phyloP scores from a whole-genome alignment of 1,140 invertebrate genomes.

The Mamestra configurata region DNA sequence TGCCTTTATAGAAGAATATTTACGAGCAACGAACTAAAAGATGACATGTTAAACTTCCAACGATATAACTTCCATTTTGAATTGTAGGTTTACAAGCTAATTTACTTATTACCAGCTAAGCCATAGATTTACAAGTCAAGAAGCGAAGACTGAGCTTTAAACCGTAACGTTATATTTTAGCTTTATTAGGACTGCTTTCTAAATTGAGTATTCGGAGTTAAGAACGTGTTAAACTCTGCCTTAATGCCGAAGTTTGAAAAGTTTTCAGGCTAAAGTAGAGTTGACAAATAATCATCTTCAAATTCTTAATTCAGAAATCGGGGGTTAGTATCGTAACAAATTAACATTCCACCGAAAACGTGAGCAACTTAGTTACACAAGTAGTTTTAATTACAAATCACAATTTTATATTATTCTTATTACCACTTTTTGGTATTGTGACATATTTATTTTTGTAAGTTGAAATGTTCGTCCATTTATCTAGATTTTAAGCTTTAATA shows the following conservation, averaged over 20 bases:
- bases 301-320: too few species aligned
- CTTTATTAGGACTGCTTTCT: too few species aligned
- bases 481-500: not conserved
- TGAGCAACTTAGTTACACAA: not conserved
- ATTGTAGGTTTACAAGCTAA: not conserved
- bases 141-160: slow-evolving; percentile 44
- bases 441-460: not conserved
- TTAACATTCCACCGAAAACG: slow-evolving; percentile 33
- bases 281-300: too few species aligned
- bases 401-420: slow-evolving; percentile 17
- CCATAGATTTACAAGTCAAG: slow-evolving; percentile 15
- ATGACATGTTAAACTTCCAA: not conserved
- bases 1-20: not conserved
- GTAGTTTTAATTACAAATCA: not conserved
- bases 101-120: slow-evolving; percentile 4
- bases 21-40: not conserved
- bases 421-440: slow-evolving; percentile 10
- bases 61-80: not conserved
- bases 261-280: too few species aligned
- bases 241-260: too few species aligned
- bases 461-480: not conserved
- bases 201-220: too few species aligned
- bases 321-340: slow-evolving; percentile 25
- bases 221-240: too few species aligned
- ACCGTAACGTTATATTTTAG: slow-evolving; percentile 38